phyloP scores from a whole-genome alignment of 2,113 vertebrate species.

The Ailuropoda melanoleuca region DNA sequence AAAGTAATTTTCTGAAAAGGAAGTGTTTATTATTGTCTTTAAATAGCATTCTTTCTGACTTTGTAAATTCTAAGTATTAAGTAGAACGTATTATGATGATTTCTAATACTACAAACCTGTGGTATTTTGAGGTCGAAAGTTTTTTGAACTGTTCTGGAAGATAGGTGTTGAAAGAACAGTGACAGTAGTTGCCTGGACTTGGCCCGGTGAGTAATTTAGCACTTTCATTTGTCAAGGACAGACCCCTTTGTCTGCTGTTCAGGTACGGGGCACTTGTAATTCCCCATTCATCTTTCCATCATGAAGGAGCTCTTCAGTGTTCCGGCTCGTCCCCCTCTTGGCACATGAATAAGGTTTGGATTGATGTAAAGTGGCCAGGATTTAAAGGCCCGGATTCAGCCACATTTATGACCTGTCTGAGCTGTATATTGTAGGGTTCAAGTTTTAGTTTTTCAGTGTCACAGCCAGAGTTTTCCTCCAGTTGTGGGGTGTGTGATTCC shows the following conservation, averaged over 20 bases:
- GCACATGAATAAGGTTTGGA: not conserved
- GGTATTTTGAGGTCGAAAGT: not conserved
- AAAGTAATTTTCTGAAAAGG: not conserved
- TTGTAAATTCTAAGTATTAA: conserved; percentile 15
- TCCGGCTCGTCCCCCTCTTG: not conserved
- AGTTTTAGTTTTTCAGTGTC: not conserved
- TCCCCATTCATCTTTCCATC: not conserved
- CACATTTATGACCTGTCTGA: not conserved
- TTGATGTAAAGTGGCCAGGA: not conserved
- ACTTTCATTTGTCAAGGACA: not conserved
- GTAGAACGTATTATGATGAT: not conserved
- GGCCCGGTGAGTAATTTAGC: not conserved
- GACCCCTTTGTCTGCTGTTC: not conserved
- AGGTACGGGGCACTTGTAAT: not conserved
- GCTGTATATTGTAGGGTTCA: not conserved
- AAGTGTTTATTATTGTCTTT: not conserved
- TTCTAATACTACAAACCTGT: not conserved
- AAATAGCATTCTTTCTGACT: not conserved
- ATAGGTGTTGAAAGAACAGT: not conserved
- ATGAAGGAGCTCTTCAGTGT: not conserved
- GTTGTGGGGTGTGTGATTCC: not conserved
- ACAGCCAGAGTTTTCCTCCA: not conserved
- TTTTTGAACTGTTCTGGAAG: not conserved
- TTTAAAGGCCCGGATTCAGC: not conserved
- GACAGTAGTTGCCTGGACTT: not conserved